These are phyloP conservation scores for Grammomys dolichurus DNA, from an alignment of 2,113 vertebrate genomes.

Conservation along the genomic window DNA sequence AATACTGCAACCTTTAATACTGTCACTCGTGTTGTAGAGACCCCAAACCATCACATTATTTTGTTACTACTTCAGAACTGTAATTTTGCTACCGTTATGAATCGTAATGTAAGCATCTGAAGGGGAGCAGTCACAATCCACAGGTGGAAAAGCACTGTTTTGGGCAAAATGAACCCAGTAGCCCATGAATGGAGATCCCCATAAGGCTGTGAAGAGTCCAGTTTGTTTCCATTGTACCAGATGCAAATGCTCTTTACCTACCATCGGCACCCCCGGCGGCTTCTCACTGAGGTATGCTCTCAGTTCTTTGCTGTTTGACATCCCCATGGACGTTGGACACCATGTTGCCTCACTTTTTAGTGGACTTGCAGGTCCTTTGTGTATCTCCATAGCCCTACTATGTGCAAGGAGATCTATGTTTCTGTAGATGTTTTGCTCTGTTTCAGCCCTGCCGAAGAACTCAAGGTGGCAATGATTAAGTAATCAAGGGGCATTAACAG, in stretches of 20 bases:
- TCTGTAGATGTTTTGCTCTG: background rate
- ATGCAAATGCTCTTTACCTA: accelerated
- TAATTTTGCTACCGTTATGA: background rate
- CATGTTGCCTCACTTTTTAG: background rate
- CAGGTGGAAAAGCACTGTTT: background rate
- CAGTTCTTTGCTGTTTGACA: accelerated
- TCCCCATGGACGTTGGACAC: background rate
- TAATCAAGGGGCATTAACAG: no score
- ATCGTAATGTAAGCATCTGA: background rate
- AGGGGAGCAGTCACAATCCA: background rate
- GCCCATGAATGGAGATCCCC: accelerated
- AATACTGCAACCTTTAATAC: background rate
- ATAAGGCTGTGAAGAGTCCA: accelerated
- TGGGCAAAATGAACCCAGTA: accelerated
- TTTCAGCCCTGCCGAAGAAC: background rate
- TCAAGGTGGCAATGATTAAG: background rate
- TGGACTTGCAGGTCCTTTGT: background rate
- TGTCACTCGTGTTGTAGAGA: background rate
- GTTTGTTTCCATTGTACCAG: accelerated
- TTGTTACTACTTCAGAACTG: background rate
- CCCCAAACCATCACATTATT: background rate
- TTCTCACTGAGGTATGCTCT: accelerated
- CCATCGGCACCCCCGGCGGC: accelerated
- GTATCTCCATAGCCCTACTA: background rate
- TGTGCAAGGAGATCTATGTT: background rate